Evolutionary conservation across 2,888 invertebrate species (phyloP).

Genomic region (Eulithis prunata): DNA sequence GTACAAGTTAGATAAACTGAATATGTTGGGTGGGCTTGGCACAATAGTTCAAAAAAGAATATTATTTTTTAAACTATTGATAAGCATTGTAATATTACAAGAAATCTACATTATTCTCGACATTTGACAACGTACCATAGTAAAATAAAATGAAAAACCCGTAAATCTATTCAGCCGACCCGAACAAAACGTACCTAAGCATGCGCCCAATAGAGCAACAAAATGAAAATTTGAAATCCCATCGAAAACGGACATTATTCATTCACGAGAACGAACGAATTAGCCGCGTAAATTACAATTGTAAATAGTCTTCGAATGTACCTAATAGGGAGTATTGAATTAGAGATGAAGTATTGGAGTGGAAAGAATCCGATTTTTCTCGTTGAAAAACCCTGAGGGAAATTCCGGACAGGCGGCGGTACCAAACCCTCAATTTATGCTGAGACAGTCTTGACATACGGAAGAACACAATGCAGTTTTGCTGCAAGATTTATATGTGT

Average conservation of each 20-base stretch:
- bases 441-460: constrained; percentile 71
- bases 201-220: constrained; percentile 33
- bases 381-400: constrained; percentile 75
- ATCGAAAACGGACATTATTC: constrained; percentile 51
- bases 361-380: constrained; percentile 67
- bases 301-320: constrained; percentile 62
- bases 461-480: constrained; percentile 66
- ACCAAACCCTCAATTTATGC: constrained; percentile 79
- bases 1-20: too few relatives aligned
- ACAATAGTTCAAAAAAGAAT: too few relatives aligned
- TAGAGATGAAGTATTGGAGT: constrained; percentile 71
- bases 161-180: too few relatives aligned
- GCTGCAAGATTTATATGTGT: constrained; percentile 41
- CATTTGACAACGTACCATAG: too few relatives aligned
- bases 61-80: too few relatives aligned
- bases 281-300: constrained; percentile 66
- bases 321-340: constrained; percentile 69
- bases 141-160: constrained; percentile 3
- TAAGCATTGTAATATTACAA: too few relatives aligned
- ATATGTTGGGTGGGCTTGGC: too few relatives aligned
- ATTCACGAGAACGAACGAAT: constrained; percentile 58
- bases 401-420: constrained; percentile 70
- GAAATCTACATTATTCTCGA: too few relatives aligned
- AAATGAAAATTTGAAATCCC: constrained; percentile 52
- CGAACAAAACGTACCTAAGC: constrained; percentile 20